phyloP scores from a whole-genome alignment of 2,113 vertebrate genomes.

The Himantopus leucocephalus region DNA sequence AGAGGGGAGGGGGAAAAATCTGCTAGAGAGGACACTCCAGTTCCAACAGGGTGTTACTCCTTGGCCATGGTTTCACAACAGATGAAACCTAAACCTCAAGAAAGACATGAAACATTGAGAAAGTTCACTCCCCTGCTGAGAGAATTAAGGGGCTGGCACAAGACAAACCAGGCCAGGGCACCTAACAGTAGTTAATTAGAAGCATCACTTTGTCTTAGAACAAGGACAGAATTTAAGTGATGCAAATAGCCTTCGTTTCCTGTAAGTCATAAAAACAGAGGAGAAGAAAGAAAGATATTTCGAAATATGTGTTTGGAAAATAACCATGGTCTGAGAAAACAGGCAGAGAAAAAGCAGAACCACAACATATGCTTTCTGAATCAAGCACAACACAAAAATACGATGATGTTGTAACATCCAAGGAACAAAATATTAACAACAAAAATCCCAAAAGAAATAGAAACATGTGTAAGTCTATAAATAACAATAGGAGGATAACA shows the following conservation, averaged over 20 bases:
- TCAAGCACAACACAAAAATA: background rate
- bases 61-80: background rate
- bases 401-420: background rate
- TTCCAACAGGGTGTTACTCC: background rate
- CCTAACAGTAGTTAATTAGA: background rate
- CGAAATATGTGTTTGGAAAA: background rate
- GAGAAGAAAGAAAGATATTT: background rate
- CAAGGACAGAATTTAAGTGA: background rate
- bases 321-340: background rate
- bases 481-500: background rate
- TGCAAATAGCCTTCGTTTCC: background rate
- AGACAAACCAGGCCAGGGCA: background rate
- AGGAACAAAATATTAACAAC: background rate
- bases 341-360: background rate
- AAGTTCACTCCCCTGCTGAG: background rate
- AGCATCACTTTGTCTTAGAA: background rate
- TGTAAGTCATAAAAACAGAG: background rate
- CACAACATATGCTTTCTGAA: background rate
- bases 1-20: rapidly evolving
- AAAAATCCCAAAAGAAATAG: background rate
- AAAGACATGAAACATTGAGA: background rate
- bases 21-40: background rate
- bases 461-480: background rate
- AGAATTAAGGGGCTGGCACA: background rate
- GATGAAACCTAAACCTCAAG: background rate